Base-by-base conservation (phyloP, 2,888 invertebrate species). In the Hydropsyche betteni region DNA sequence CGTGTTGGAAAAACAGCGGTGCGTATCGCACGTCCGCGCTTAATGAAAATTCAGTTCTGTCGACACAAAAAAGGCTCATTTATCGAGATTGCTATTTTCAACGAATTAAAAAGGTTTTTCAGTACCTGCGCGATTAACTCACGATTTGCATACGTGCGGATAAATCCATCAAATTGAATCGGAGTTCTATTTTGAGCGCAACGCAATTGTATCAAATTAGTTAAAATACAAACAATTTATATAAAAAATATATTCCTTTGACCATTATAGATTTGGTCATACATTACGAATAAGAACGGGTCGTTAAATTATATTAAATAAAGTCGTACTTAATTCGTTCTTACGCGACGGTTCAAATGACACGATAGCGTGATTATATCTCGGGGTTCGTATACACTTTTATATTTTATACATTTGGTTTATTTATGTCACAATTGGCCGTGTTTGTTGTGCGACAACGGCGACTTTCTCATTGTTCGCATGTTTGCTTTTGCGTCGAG, bases 31-130 rank as follows among this genome's bases (percentile, higher is more conserved):
- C 44, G 44, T 44, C 10, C 44, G 44, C 44, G 6, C 10, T 44
- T 44, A 44, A 44, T 44, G 44, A 44, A 44, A 44, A 44, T 44
- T 44, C 44, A 10, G 6, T 44, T 44, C 44, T 44, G 44, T 44
- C 44, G 44, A 44, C 44, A 10, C n/a, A 6, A 69, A 76, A 71
- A 77, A 77, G 68, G 58, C 44, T 53, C 68, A 71, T 77, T 74
- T 74, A 86, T 85, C 83, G 85, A 84, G 86, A 86, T 86, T 86
- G 86, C 83, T 84, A 84, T 85, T 86, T 86, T 86, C 85, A 86
- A 85, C 84, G 85, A 85, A 86, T 86, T 86, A 85, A 76, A 44
- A 44, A 85, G 82, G 1, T 82, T 81, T 79, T 70, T 74, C 53
- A 55, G 68, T 75, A 72, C 72, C 72, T 8, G 61, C 68, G 52